Conservation (phyloP, 2,888 invertebrate species). For the Parthenolecanium corni region DNA sequence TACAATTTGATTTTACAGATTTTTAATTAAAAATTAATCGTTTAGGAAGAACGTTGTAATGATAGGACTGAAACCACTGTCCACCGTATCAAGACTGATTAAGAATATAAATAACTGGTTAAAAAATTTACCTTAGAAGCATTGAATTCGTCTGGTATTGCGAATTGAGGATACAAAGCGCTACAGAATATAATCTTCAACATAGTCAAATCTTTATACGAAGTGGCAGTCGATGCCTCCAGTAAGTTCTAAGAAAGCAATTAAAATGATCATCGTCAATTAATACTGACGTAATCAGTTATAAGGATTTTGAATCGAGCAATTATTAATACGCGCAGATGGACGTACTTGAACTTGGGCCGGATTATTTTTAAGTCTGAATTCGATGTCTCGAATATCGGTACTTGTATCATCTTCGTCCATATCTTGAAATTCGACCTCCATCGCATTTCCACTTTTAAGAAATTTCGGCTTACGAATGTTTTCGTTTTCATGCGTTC, state of each 20-base stretch:
- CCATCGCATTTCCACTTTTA: conserved; percentile 56
- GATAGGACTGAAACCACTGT: too few species aligned
- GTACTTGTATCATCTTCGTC: conserved; percentile 44
- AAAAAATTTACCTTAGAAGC: conserved; percentile 68
- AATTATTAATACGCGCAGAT: too few species aligned
- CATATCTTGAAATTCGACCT: conserved; percentile 50
- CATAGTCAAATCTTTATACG: conserved; percentile 55
- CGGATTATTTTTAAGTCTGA: conserved; percentile 65
- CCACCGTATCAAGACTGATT: too few species aligned
- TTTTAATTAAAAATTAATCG: not conserved
- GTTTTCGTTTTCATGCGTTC: conserved; percentile 56
- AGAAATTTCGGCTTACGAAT: conserved; percentile 62
- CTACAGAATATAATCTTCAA: conserved; percentile 73
- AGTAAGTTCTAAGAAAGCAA: conserved; percentile 44
- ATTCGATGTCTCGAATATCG: conserved; percentile 78
- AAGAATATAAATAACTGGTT: too few species aligned
- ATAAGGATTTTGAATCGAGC: not conserved
- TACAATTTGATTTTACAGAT: not conserved
- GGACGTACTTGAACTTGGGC: conserved; percentile 52
- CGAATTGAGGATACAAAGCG: conserved; percentile 90
- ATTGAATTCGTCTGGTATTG: conserved; percentile 89
- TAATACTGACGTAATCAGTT: not conserved
- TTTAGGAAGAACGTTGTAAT: too few species aligned
- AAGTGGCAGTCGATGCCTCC: conserved; percentile 50
- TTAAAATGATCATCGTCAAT: not conserved